Base-by-base conservation (phyloP, 1,140 invertebrate genomes). In the Brachionus koreanus region DNA sequence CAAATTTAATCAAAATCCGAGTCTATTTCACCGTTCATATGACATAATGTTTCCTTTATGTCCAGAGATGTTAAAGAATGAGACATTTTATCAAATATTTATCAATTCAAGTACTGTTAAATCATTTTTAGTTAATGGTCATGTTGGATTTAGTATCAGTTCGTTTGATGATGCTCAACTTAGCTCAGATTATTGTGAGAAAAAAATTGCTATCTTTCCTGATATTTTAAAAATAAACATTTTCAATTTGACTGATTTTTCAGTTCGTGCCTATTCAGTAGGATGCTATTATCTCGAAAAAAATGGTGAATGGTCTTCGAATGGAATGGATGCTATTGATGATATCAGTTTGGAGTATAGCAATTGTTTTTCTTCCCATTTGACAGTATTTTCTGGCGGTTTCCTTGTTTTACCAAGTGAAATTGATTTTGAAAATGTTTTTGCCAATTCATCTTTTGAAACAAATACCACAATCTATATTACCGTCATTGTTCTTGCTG, bases 391-490 rank as follows among this genome's bases (percentile, higher is more conserved):
- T 82, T 85, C 85, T 12, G 86, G 87, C 9, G 87, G 88, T 9
- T 88, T 86, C 84, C 83, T 86, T 0, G 87, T 89, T 3, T 86
- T 86, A 13, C 88, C 88, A 3, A 89, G 89, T 77, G 85, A 85
- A 13, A 87, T 89, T 10, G 88, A 89, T 85, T 89, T 87, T 84
- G 85, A 86, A 82, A 87, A 86, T 76, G 85, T 88, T 5, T 87
- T 89, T 33, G 84, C 85, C 39, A 87, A 89, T 83, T 87, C 89
- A 10, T 89, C 89, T 46, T 91, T 91, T 84, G 85, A 86, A 5
- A 89, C 90, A 84, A 91, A 91, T 85, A 86, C 90, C 4, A 91
- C 90, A 1, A 87, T 91, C 42, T 91, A 91, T 83, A 86, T 90
- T 76, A 90, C 89, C 0, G 86, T 90, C 52, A 90, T 91, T 23